A percentile compares a stretch with the other conserved stretches of the same genome.
These are phyloP conservation scores for Pimephales promelas DNA, from an alignment of 2,113 vertebrate genomes.

Conservation along the genomic window DNA sequence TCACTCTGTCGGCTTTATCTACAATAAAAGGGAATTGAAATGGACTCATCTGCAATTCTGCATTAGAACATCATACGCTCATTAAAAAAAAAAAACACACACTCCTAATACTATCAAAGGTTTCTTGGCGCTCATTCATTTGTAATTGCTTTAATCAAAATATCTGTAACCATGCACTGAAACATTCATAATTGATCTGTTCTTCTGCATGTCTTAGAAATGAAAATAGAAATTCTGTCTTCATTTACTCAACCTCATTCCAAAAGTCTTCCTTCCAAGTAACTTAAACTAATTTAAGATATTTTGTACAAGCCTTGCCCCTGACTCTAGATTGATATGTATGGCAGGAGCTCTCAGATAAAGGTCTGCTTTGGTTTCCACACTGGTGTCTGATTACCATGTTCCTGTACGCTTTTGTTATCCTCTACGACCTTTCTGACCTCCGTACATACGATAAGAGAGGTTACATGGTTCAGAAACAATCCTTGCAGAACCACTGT, in stretches of 20 bases:
- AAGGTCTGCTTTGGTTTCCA: constrained; percentile 14
- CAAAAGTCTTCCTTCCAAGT: too few relatives aligned
- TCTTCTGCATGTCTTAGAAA: neutral
- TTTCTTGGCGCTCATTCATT: neutral
- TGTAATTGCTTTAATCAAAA: constrained; percentile 24
- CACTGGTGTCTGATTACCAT: constrained; percentile 19
- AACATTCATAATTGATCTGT: neutral
- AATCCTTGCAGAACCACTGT: neutral
- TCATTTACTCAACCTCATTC: too few relatives aligned
- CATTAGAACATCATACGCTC: constrained; percentile 1
- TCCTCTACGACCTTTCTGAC: constrained; percentile 9
- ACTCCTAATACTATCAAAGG: neutral
- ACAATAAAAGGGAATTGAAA: constrained; percentile 12
- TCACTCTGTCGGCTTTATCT: neutral
- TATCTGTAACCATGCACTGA: neutral
- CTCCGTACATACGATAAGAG: neutral
- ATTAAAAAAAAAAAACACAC: constrained; percentile 3
- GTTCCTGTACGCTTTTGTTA: constrained; percentile 4
- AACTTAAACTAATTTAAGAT: too few relatives aligned
- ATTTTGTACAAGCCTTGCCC: neutral
- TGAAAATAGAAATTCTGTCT: neutral
- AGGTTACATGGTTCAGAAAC: neutral
- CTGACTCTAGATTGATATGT: neutral
- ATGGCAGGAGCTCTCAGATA: neutral
- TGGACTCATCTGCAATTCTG: constrained; percentile 14